Evolutionary conservation across 1,140 invertebrate species (phyloP).

Genomic region (Musca vetustissima): DNA sequence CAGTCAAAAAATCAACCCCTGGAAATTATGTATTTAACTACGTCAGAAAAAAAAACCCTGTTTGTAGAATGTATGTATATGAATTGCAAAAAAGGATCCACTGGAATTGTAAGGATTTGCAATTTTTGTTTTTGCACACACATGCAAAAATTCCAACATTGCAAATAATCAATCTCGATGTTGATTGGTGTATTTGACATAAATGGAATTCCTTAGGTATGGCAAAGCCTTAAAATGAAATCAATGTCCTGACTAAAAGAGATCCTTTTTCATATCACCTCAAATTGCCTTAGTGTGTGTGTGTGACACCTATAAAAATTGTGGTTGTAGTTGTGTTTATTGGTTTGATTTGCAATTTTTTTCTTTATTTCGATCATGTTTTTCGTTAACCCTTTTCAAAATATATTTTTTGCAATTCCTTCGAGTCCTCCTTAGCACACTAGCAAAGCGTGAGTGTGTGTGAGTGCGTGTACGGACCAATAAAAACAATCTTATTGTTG

Average conservation of each 20-base stretch:
- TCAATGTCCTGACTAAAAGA: no score
- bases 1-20: no score
- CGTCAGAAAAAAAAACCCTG: no score
- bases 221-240: no score
- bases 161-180: neutral
- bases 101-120: constrained; percentile 2
- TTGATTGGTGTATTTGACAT: neutral
- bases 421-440: neutral
- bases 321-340: no score
- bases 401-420: neutral
- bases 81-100: neutral
- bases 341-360: no score
- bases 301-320: no score
- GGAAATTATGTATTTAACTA: no score
- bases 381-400: neutral
- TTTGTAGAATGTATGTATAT: neutral
- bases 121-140: neutral
- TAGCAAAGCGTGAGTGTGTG: neutral
- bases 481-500: constrained; percentile 33
- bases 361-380: no score
- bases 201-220: no score
- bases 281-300: no score
- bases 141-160: neutral
- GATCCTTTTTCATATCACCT: no score
- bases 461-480: constrained; percentile 41